Base-by-base conservation (phyloP, 2,888 invertebrate species). In the Campaea margaritaria region DNA sequence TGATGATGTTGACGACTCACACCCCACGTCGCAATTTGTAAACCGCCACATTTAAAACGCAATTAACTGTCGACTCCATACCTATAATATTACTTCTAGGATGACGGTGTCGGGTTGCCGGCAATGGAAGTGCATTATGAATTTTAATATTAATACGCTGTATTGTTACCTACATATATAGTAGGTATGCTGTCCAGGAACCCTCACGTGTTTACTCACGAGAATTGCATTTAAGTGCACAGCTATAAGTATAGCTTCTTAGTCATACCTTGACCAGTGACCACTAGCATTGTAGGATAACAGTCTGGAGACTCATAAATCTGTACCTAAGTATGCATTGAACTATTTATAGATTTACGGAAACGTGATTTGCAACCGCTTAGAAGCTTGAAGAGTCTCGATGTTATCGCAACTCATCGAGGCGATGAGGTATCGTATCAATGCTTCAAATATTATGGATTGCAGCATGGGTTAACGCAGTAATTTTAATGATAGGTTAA, bases 71-170 rank as follows among this genome's bases (percentile, higher is more conserved):
- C 14, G 16, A 5, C 10, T 27, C 41, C n/a, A n/a, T n/a, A 31
- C 9, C 31, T 31, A n/a, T n/a, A 31, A 31, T 9, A 51, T 42
- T 53, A 64, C 64, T 60, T 65, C 58, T 65, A 73, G 74, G 73
- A 76, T 72, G 69, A 69, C 63, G 68, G 75, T 77, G 69, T 83
- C 73, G 64, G 49, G 61, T 82, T 78, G 69, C 79, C 65, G 53
- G 60, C 68, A 60, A 71, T 66, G 67, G 70, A 61, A 72, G 68
- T 74, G 76, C 74, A 75, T 70, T 75, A 66, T 71, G 70, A 73
- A 81, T 69, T 67, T 38, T 9, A 49, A 39, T 68, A 68, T 34
- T 15, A 11, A 51, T 61, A 65, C 51, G 8, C 31, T 1, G 31
- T 31, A 31, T 10, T 3, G 21, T 21, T 3, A 21, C 21, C 21